These are phyloP conservation scores for Falco rusticolus DNA, from an alignment of 2,797 vertebrate genomes.

Conservation along the genomic window DNA sequence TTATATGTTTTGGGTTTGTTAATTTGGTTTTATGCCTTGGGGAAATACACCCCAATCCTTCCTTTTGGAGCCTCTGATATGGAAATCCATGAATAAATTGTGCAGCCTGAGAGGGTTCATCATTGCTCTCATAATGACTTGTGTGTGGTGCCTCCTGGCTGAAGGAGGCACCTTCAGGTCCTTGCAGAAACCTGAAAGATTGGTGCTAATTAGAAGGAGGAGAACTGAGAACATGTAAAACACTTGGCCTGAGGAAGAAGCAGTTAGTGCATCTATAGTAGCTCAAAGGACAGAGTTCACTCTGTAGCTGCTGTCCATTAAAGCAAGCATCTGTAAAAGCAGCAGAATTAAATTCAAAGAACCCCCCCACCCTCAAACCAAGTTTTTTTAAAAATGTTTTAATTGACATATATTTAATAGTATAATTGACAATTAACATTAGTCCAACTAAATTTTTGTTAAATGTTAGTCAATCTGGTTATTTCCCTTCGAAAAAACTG, in stretches of 20 bases:
- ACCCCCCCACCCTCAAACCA: background rate
- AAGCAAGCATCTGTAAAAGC: background rate
- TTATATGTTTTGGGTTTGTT: background rate
- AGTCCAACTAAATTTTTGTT: background rate
- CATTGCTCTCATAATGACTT: background rate
- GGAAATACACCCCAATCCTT: background rate
- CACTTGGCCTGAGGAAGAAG: background rate
- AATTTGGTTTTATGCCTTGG: background rate
- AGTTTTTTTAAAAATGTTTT: background rate
- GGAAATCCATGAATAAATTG: background rate
- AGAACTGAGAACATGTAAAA: background rate
- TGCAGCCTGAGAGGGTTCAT: background rate
- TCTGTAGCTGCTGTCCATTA: background rate
- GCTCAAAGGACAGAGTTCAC: background rate
- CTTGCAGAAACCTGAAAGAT: background rate
- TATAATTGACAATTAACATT: background rate
- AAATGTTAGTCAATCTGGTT: background rate
- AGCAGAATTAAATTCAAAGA: background rate
- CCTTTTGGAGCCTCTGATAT: background rate
- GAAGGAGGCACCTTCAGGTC: background rate
- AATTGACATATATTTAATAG: no score
- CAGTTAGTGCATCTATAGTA: background rate
- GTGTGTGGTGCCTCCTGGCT: background rate
- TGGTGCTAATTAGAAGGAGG: background rate
- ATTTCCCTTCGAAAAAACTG: background rate